Evolutionary conservation across 2,888 invertebrate species (phyloP).

Genomic region (Laothoe populi): DNA sequence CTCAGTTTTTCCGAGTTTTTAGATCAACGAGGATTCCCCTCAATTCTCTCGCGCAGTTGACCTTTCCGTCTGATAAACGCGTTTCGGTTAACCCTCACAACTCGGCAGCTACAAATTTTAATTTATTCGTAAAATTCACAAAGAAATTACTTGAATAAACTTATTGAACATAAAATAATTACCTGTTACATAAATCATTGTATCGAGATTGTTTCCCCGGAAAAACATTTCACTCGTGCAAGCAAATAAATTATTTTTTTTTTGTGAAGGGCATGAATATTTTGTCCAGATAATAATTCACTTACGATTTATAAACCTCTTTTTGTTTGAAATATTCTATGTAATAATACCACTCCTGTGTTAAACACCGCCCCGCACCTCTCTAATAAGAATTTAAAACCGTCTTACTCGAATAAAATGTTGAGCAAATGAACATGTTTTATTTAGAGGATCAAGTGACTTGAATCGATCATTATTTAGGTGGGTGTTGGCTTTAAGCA

Average conservation of each 20-base stretch:
- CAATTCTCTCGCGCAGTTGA: constrained; percentile 53
- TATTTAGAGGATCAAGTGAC: constrained; percentile 1
- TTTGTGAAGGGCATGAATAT: neutral
- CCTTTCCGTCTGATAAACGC: constrained; percentile 57
- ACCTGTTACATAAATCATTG: constrained; percentile 30
- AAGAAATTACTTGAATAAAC: constrained; percentile 27
- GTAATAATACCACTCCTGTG: no score
- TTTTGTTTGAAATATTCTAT: no score
- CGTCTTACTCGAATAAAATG: neutral
- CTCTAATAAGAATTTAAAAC: neutral
- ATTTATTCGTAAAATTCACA: constrained; percentile 48
- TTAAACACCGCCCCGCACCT: no score
- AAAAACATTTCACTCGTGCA: neutral
- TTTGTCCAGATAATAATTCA: no score
- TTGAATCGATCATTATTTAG: neutral
- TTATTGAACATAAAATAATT: constrained; percentile 35
- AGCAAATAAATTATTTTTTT: neutral
- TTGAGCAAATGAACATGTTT: neutral
- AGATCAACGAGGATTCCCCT: constrained; percentile 40
- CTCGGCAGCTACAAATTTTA: constrained; percentile 62
- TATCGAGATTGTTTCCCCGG: constrained; percentile 20
- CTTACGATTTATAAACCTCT: no score
- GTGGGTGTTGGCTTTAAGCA: neutral
- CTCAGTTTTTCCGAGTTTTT: constrained; percentile 45
- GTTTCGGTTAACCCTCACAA: constrained; percentile 42